A percentile compares a stretch with the other conserved stretches of the same genome.
Evolutionary conservation across 1,140 invertebrate species (phyloP).

Genomic region (Hermetia illucens): DNA sequence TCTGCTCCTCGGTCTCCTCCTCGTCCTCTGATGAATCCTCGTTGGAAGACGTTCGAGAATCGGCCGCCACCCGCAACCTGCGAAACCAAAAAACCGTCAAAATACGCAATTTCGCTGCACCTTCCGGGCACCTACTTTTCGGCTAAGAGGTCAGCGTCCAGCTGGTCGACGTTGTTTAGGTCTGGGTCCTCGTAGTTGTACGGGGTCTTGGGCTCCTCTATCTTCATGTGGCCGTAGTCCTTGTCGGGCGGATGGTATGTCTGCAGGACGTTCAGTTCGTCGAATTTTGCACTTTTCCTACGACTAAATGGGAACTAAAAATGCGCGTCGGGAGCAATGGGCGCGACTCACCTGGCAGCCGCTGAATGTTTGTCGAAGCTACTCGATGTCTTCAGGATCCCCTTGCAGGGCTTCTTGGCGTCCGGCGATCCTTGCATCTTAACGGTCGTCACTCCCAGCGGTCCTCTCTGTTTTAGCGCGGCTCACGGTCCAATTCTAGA

Average conservation of each 20-base stretch:
- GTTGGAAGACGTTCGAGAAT: constrained; percentile 27
- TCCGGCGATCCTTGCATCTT: constrained; percentile 27
- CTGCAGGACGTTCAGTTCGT: constrained; percentile 98
- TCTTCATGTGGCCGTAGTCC: constrained; percentile 99
- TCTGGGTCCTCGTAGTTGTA: constrained; percentile 69
- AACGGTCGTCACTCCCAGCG: too few species aligned
- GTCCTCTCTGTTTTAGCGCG: too few species aligned
- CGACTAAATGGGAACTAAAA: constrained; percentile 30
- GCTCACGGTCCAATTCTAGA: too few species aligned
- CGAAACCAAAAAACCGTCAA: constrained; percentile 8
- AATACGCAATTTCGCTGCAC: constrained; percentile 6
- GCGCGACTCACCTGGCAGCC: constrained; percentile 18
- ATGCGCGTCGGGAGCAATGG: not conserved
- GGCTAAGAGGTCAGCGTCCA: constrained; percentile 64
- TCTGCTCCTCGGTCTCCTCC: constrained; percentile 44
- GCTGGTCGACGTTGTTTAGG: constrained; percentile 49
- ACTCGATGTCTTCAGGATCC: constrained; percentile 81
- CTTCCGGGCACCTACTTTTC: constrained; percentile 38
- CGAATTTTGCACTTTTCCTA: constrained; percentile 79
- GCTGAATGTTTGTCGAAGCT: constrained; percentile 67
- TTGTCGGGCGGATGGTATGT: constrained; percentile 96
- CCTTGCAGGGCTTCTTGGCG: constrained; percentile 67
- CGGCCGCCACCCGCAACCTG: constrained; percentile 33
- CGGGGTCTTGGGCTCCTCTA: constrained; percentile 96
- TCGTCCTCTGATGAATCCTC: constrained; percentile 45